Base-by-base conservation (phyloP, 2,888 invertebrate species). In the Diarsia mendica region DNA sequence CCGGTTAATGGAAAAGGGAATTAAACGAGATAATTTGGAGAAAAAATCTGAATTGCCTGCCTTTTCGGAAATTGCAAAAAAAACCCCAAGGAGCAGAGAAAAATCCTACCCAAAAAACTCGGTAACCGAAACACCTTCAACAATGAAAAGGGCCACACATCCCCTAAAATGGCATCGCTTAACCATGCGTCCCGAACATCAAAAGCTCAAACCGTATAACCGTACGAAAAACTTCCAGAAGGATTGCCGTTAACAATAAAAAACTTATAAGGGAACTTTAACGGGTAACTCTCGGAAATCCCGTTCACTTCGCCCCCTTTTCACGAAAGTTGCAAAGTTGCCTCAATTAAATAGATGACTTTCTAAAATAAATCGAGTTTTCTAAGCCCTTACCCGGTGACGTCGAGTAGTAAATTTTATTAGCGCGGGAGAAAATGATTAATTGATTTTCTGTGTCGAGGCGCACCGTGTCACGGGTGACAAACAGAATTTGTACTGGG, bases 331-430 rank as follows among this genome's bases (percentile, higher is more conserved):
- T 90, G 85, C 86, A 84, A 90, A 90, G 88, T 90, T 90, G 84
- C 87, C 85, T 89, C 91, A 91, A 91, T 91, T 91, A 91, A 89
- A 91, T 88, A 88, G 90, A 91, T 91, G 91, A 91, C 91, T 91
- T 89, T 91, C 87, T 81, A 87, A 89, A 89, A 89, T 89, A 89
- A 89, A 89, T 89, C 89, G 90, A 86, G 88, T 89, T 89, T 86
- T 84, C 87, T 87, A 83, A 85, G 82, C 88, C 85, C 84, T 80
- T 76, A 67, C 75, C 67, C 70, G 72, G 88, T 89, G 89, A 91
- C 91, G 91, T 89, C 82, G 73, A 91, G 91, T 90, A 91, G 91
- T 91, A 90, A 89, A 91, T 91, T 91, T 91, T 91, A 91, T 91
- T 91, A 91, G 89, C 87, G 85, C 84, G 85, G 72, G 85, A 80